Evolutionary conservation across 1,140 invertebrate genomes (phyloP).

Genomic region (Halesus radiatus): DNA sequence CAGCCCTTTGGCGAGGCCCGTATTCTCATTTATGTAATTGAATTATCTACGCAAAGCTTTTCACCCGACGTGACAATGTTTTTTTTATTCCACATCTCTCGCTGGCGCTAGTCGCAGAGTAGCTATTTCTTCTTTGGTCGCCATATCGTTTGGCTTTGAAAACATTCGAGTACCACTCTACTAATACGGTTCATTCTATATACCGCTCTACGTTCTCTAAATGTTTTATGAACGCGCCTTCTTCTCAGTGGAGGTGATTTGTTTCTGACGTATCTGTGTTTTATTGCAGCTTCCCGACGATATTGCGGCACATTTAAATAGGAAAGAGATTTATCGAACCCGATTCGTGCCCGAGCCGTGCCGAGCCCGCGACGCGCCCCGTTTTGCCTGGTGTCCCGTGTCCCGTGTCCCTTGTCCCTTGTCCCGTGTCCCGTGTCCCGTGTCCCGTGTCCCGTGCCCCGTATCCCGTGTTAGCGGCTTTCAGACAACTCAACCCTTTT

Average conservation of each 20-base stretch:
- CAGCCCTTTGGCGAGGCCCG: constrained; percentile 6
- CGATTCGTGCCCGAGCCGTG: too few relatives aligned
- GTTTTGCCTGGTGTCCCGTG: not conserved
- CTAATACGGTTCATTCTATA: too few relatives aligned
- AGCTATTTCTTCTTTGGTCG: too few relatives aligned
- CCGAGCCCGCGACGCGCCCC: too few relatives aligned
- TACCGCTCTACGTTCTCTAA: too few relatives aligned
- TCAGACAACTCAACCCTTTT: constrained; percentile 29
- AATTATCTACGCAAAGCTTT: constrained; percentile 24
- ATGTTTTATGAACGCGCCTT: too few relatives aligned
- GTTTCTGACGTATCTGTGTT: not conserved
- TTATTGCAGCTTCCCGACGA: not conserved
- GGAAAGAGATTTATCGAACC: constrained; percentile 1
- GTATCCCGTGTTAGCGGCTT: constrained; percentile 7
- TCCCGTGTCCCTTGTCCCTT: too few relatives aligned
- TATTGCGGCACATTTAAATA: constrained; percentile 1
- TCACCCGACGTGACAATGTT: constrained; percentile 18
- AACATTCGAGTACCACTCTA: too few relatives aligned
- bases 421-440: not conserved
- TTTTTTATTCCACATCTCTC: not conserved
- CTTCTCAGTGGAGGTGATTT: too few relatives aligned
- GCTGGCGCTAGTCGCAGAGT: not conserved
- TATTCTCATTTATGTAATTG: constrained; percentile 35
- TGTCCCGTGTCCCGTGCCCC: not conserved
- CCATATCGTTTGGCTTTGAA: too few relatives aligned